Base-by-base conservation (phyloP, 2,888 invertebrate species). In the Apotomis betuletana region DNA sequence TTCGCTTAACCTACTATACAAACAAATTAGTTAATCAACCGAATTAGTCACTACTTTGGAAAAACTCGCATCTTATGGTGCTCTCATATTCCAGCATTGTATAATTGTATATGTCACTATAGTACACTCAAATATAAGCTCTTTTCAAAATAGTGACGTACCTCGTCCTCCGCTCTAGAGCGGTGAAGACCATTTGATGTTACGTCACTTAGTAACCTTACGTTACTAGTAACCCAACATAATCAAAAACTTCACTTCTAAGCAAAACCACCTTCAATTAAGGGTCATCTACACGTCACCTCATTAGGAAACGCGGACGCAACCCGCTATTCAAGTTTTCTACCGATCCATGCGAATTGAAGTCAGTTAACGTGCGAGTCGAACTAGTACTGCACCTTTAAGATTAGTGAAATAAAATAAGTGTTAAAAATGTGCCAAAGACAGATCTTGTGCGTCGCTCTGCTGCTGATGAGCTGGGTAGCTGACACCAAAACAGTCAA, bases 391-490 rank as follows among this genome's bases (percentile, higher is more conserved):
- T 49, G 46, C 54, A 61, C 67, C 41, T 67, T 49, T 10, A 6
- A 41, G 41, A 49, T 54, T 65, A 58, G 27, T 64, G 59, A 8
- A 61, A 13, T 13, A 70, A 13, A 27, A 27, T 27, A 27, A 52
- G 55, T 36, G 55, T 51, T 13, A 36, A 69, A 81, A 81, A 91
- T 92, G 92, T 85, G 83, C 78, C 85, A 86, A 81, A 82, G 80
- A 65, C 84, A 86, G 71, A 73, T 84, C 52, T 46, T 90, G 73
- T 86, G 85, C 69, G 80, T 83, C 51, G 75, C 87, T 46, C 59
- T 91, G 69, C 76, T 92, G 41, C 76, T 90, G 79, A 83, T 89
- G 84, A 82, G 85, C 70, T 92, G 88, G 83, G 85, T 91, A 49
- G 88, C 84, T 12, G 82, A 86, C 70, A 87, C 89, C 41, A 85